Base-by-base conservation (phyloP, 1,140 invertebrate genomes). In the Nasonia longicornis region DNA sequence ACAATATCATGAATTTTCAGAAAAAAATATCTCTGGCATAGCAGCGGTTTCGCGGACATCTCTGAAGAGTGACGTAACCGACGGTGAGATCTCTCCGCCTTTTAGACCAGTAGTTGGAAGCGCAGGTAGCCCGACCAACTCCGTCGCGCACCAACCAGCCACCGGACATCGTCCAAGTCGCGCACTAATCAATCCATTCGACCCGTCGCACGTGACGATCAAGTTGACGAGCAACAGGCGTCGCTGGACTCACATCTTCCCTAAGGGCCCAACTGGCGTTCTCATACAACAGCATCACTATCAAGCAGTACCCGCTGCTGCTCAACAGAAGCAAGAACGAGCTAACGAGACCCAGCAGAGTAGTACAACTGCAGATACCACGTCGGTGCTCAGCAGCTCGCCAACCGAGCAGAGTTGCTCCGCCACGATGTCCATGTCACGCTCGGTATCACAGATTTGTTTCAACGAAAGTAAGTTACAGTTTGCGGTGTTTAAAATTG, bases 211-310 rank as follows among this genome's bases (percentile, higher is more conserved):
- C 87, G 97, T 99, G 78, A 97, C 97, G 48, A 97, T 99, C 76
- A 98, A 98, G 89, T 91, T 99, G 70, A 99, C 98, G 0, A 98
- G 98, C 71, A 99, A 99, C 90, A 92, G 98, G 72, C 92, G 98
- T 71, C 92, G 98, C 75, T 99, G 98, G 98, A 98, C 98, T 8
- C 98, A 99, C 89, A 98, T 99, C 82, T 99, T 99, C 91, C 98
- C 98, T 4, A 97, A 98, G 93, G 96, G 96, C 73, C 96, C 96
- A 31, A 96, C 95, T 0, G 96, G 96, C 2, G 95, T 96, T 38
- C 90, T 97, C 22, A 97, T 98, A 85, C 97, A 97, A 86, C 96
- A 98, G 88, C 97, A 97, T 92, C 97, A 97, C 88, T 97, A 97
- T 88, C 96, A 97, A 91, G 95, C 95, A 16, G 92, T 95, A 3